These are phyloP conservation scores for Pelusios castaneus DNA, from an alignment of 2,113 vertebrate genomes.

Conservation along the genomic window DNA sequence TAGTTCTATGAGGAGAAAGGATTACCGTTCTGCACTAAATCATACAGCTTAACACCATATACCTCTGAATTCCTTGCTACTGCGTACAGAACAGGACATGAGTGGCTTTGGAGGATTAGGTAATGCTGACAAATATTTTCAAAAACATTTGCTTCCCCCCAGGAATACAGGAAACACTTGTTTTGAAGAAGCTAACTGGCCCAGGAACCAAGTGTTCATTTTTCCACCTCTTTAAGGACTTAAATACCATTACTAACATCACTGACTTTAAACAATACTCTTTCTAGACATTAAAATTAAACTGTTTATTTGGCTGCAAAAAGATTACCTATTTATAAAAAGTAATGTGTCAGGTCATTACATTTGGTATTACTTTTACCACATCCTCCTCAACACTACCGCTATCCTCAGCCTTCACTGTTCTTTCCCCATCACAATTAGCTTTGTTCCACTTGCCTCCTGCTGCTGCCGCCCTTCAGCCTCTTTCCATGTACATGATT, in stretches of 20 bases:
- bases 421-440: background rate
- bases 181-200: background rate
- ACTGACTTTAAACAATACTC: background rate
- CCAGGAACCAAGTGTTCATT: background rate
- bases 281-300: background rate
- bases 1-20: background rate
- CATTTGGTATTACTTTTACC: background rate
- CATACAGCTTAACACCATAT: background rate
- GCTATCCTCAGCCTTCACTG: background rate
- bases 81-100: background rate
- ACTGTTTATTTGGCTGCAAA: background rate
- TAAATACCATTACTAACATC: background rate
- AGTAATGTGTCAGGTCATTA: background rate
- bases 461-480: background rate
- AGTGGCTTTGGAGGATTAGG: background rate
- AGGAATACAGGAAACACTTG: background rate
- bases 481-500: background rate
- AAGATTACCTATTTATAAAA: background rate
- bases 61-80: background rate
- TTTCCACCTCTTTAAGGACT: background rate
- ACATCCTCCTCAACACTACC: background rate
- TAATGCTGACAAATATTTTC: background rate
- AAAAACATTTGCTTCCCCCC: background rate
- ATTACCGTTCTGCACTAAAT: accelerated
- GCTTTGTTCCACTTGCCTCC: background rate